Evolutionary conservation across 2,113 vertebrate species (phyloP).

Genomic region (Chaetura pelagica): DNA sequence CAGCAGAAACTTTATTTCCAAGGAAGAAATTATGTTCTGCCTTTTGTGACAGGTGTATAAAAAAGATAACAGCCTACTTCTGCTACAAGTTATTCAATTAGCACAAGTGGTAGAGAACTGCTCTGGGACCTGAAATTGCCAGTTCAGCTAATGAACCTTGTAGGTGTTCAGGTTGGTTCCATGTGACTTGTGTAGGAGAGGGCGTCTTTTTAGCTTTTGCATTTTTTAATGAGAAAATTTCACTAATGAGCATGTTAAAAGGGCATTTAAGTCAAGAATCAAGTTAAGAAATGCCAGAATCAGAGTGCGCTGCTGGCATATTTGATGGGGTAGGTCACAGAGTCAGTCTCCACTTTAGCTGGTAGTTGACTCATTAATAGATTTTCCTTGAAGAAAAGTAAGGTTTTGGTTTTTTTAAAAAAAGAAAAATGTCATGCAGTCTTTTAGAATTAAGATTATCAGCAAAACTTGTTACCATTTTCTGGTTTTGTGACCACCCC

Average conservation of each 20-base stretch:
- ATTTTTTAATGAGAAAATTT: slow-evolving; percentile 61
- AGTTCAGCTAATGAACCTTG: slow-evolving; percentile 50
- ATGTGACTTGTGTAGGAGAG: slow-evolving; percentile 21
- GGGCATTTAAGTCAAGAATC: slow-evolving; percentile 55
- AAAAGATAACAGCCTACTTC: slow-evolving; percentile 21
- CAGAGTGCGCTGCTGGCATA: background rate
- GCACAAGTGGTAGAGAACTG: background rate
- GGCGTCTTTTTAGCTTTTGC: background rate
- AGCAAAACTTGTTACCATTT: background rate
- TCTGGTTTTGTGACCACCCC: background rate
- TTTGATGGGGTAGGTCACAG: slow-evolving; percentile 7
- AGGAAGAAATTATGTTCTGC: background rate
- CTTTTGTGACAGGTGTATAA: slow-evolving; percentile 13
- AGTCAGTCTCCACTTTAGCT: background rate
- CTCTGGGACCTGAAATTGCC: slow-evolving; percentile 39
- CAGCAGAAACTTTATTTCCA: background rate
- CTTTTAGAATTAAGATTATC: background rate
- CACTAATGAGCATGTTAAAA: slow-evolving; percentile 49
- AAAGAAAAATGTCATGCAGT: background rate
- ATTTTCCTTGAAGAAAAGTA: slow-evolving; percentile 11
- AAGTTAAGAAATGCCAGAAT: slow-evolving; percentile 41
- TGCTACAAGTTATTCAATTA: slow-evolving; percentile 52
- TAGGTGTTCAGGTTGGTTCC: slow-evolving; percentile 40
- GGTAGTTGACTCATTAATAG: slow-evolving; percentile 4
- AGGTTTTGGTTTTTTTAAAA: background rate